Conservation (phyloP, 2,113 vertebrate species). For the Cephalopholis sonnerati region DNA sequence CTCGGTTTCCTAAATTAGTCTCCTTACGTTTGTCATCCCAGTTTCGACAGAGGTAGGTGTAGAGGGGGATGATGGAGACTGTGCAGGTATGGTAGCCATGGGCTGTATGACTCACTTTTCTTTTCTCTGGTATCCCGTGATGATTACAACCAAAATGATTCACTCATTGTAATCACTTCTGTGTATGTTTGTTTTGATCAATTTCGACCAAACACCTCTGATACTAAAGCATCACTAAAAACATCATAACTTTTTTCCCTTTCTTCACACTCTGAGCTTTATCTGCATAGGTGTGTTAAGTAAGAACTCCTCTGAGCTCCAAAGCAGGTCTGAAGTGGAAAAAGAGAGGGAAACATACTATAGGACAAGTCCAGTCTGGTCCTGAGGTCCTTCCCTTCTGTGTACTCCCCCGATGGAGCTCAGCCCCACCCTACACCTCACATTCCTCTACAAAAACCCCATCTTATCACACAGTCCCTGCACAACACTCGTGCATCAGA, state of each 20-base stretch:
- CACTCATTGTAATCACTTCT: not conserved
- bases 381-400: slow-evolving; percentile 35
- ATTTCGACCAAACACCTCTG: not conserved
- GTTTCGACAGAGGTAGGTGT: slow-evolving; percentile 63
- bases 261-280: not conserved
- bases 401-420: not conserved
- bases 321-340: slow-evolving; percentile 2
- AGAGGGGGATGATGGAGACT: not conserved
- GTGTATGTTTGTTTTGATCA: not conserved
- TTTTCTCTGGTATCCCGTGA: not conserved
- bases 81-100: slow-evolving; percentile 23
- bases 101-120: slow-evolving; percentile 43
- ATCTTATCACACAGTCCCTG: not conserved
- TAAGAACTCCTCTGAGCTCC: not conserved
- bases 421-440: slow-evolving; percentile 63
- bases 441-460: slow-evolving; percentile 78
- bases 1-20: slow-evolving; percentile 25
- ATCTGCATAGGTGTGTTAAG: not conserved
- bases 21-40: slow-evolving; percentile 22
- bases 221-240: not conserved
- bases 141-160: slow-evolving; percentile 7
- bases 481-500: slow-evolving; percentile 9
- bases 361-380: slow-evolving; percentile 78
- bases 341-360: slow-evolving; percentile 36
- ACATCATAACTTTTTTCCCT: not conserved